Evolutionary conservation across 2,113 vertebrate genomes (phyloP), one percentile per base, ranked within the genome.

Genomic region (Redunca redunca): DNA sequence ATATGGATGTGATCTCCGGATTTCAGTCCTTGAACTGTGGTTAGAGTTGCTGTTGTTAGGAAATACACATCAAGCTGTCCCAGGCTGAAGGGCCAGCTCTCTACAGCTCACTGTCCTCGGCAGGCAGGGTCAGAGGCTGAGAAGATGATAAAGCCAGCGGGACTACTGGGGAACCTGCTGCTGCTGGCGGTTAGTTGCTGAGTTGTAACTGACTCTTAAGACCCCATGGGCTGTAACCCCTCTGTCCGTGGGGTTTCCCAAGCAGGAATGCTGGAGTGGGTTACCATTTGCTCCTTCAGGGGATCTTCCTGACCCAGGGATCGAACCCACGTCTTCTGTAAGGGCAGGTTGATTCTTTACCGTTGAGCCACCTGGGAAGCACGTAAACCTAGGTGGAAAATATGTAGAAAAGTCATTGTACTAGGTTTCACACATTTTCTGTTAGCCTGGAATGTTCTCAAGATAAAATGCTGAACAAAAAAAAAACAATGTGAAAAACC

Each of bases 391-490:
- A 48, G 25, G 28, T 23, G 52, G 90, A 77, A 25, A 46, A 62
- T 13, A 17, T n/a, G 7, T 4, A 6, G 53, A 60, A 71, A 95
- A 48, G 2, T 30, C 46, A 48, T 46, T 26, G 12, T 17, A 62
- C 17, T 28, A 4, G 7, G 43, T 46, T 67, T 81, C 55, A 14
- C 33, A 57, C 12, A 40, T 80, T 91, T 64, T 57, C 50, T 28
- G 13, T 13, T 88, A 80, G 71, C 90, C 46, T 82, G 67, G 81
- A 60, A 71, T 71, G 71, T 74, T 82, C 90, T 87, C 26, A 53
- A 81, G 89, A 30, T 85, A 85, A 64, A 90, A 90, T 84, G 60
- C 74, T 50, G 48, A 83, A 33, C n/a, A 58, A 46, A 55, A 78
- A 78, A 64, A 52, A 60, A 93, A 16, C 28, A 17, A 40, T 84